These are phyloP conservation scores for Procapra przewalskii DNA, from an alignment of 2,113 vertebrate genomes.

Conservation along the genomic window DNA sequence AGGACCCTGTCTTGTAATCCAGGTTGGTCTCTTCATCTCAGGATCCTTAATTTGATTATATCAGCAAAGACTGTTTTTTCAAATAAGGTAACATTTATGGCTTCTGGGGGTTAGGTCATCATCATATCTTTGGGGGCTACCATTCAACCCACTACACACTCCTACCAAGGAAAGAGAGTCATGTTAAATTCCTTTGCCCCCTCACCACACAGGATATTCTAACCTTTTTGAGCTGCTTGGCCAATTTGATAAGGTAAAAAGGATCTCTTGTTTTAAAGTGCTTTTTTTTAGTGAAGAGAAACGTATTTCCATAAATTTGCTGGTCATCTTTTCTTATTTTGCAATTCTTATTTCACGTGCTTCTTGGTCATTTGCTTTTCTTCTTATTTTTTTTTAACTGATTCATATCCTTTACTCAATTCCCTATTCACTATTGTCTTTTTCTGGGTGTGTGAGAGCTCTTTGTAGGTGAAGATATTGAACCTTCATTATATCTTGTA, in stretches of 20 bases:
- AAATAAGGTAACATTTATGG: not conserved
- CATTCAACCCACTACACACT: rapidly evolving
- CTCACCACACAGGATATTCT: not conserved
- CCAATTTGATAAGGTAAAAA: not conserved
- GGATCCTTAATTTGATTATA: not conserved
- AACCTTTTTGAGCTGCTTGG: not conserved
- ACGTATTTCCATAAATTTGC: not conserved
- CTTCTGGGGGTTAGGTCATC: not conserved
- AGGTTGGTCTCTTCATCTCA: not conserved
- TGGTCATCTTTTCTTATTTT: not conserved
- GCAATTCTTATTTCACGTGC: not conserved
- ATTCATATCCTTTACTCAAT: not conserved
- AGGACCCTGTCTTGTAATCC: not conserved
- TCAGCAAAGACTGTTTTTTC: not conserved
- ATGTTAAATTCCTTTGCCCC: not conserved
- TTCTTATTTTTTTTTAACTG: not conserved
- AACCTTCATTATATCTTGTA: not conserved
- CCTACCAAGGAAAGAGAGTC: not conserved
- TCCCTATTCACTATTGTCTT: not conserved
- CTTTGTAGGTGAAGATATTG: not conserved
- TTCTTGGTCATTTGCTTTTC: not conserved
- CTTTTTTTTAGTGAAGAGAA: not conserved
- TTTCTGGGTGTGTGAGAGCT: not conserved
- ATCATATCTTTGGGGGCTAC: not conserved
- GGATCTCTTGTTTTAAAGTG: not conserved